Percentiles rank a stretch among this genome's conserved stretches.
Evolutionary conservation across 2,113 vertebrate genomes (phyloP).

Genomic region (Cinclus cinclus): DNA sequence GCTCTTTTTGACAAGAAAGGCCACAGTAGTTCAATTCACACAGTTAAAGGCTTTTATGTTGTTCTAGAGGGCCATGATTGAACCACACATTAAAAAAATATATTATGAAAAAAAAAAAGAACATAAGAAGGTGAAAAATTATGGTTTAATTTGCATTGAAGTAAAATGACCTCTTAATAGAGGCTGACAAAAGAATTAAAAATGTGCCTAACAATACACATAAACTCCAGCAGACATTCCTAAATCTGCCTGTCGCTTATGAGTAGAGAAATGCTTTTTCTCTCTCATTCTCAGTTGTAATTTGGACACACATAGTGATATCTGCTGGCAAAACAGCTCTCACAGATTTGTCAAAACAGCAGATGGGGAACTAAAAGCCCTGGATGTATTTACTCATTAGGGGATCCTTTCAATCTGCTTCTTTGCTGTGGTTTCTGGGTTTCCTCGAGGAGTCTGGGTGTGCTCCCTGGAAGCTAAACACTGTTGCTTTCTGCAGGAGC

Average conservation of each 20-base stretch:
- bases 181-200: slow-evolving; percentile 21
- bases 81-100: background rate
- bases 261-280: background rate
- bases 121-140: background rate
- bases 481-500: background rate
- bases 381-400: background rate
- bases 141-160: background rate
- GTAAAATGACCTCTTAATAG: background rate
- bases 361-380: background rate
- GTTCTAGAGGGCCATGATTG: background rate
- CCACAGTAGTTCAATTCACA: slow-evolving; percentile 1
- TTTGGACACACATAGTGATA: slow-evolving; percentile 14
- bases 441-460: background rate
- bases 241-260: background rate
- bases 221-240: background rate
- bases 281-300: background rate
- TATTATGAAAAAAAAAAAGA: background rate
- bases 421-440: background rate
- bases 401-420: background rate
- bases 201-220: background rate
- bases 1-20: slow-evolving; percentile 32
- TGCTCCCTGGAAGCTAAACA: background rate
- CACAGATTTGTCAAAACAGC: background rate
- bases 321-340: slow-evolving; percentile 34
- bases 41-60: background rate